phyloP scores from a whole-genome alignment of 1,140 invertebrate species.

The Temnothorax curvispinosus region DNA sequence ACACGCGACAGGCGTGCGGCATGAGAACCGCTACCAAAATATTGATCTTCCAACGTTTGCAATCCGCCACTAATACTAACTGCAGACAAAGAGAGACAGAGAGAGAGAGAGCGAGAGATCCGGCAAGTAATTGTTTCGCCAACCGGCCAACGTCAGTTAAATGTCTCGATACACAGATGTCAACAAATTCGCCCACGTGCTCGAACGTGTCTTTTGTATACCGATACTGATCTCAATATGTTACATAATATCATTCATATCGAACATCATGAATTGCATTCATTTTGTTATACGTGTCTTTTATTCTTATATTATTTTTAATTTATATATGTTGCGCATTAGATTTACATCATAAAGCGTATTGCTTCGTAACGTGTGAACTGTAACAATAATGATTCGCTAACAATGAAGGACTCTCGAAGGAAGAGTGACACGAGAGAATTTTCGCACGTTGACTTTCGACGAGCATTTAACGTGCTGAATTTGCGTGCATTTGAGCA shows the following conservation, averaged over 20 bases:
- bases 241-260: slow-evolving; percentile 7
- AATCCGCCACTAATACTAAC: slow-evolving; percentile 46
- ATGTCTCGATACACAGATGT: slow-evolving; percentile 39
- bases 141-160: slow-evolving; percentile 36
- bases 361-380: not conserved
- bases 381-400: slow-evolving; percentile 1
- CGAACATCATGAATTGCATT: not conserved
- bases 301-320: not conserved
- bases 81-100: slow-evolving; percentile 21
- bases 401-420: not conserved
- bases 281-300: not conserved
- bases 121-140: slow-evolving; percentile 37
- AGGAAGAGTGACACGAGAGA: slow-evolving; percentile 17
- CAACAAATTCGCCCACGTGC: slow-evolving; percentile 54
- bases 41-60: slow-evolving; percentile 56
- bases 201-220: slow-evolving; percentile 25
- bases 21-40: slow-evolving; percentile 60
- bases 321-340: not conserved
- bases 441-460: slow-evolving; percentile 36
- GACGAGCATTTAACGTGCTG: slow-evolving; percentile 26
- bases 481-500: slow-evolving; percentile 5
- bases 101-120: slow-evolving; percentile 21
- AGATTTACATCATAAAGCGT: not conserved
- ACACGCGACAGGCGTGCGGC: slow-evolving; percentile 21
- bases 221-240: not conserved